Evolutionary conservation across 1,140 invertebrate genomes (phyloP).

Genomic region (Trichonephila clavipes): DNA sequence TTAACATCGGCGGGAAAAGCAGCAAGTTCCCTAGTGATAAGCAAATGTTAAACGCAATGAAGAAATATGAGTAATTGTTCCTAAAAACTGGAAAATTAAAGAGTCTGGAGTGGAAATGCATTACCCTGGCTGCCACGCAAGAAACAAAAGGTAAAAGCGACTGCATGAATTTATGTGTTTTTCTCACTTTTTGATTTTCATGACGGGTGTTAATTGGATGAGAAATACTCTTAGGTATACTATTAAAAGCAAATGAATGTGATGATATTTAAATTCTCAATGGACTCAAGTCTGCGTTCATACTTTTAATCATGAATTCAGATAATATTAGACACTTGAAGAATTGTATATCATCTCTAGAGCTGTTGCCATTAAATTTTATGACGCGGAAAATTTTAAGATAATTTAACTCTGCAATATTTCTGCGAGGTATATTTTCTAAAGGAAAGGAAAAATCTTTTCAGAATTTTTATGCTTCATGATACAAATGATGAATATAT

Average conservation of each 20-base stretch:
- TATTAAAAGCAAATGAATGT: neutral
- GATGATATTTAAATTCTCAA: constrained; percentile 16
- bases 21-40: neutral
- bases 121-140: neutral
- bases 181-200: constrained; percentile 21
- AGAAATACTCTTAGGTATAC: constrained; percentile 4
- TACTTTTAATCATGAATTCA: neutral
- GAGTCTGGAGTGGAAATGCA: constrained; percentile 16
- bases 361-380: neutral
- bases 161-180: neutral
- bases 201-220: constrained; percentile 10
- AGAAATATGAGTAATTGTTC: constrained; percentile 16
- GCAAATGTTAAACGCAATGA: neutral
- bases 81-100: constrained; percentile 32
- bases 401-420: neutral
- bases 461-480: neutral
- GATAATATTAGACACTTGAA: neutral
- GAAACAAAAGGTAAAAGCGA: neutral
- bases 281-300: neutral
- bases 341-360: neutral
- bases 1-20: neutral
- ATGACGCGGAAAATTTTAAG: neutral
- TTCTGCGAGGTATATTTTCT: neutral
- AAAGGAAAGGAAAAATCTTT: neutral
- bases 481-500: neutral